Evolutionary conservation across 2,113 vertebrate genomes (phyloP).

Genomic region (Gobio gobio): DNA sequence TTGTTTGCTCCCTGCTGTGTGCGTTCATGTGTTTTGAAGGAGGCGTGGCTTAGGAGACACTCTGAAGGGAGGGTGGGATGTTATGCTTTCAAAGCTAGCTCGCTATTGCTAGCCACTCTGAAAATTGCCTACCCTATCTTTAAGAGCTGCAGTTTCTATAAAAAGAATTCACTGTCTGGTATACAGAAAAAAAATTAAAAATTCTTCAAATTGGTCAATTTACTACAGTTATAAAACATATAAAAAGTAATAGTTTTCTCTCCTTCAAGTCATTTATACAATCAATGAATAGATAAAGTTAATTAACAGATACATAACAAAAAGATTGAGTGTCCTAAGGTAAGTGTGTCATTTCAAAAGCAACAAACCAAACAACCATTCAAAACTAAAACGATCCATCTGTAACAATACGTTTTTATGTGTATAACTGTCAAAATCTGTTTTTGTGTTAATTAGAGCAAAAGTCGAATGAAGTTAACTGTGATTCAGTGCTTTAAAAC

Average conservation of each 20-base stretch:
- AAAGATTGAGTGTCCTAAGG: background rate
- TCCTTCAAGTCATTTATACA: background rate
- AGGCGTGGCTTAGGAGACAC: no score
- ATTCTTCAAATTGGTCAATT: background rate
- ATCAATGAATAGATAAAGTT: background rate
- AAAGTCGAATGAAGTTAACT: background rate
- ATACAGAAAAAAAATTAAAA: background rate
- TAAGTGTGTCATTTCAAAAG: background rate
- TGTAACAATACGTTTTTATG: background rate
- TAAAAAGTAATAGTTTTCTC: background rate
- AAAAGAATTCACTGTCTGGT: background rate
- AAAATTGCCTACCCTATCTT: no score
- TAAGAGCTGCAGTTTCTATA: background rate
- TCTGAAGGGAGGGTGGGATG: no score
- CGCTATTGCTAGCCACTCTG: no score
- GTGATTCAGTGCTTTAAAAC: background rate
- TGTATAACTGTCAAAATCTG: background rate
- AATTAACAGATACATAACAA: background rate
- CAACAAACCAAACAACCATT: background rate
- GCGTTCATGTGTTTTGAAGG: no score
- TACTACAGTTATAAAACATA: background rate
- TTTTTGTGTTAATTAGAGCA: background rate
- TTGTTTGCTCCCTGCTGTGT: no score
- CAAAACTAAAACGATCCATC: background rate
- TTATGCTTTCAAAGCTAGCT: no score